Evolutionary conservation across 2,888 invertebrate genomes (phyloP), one percentile per base, ranked within the genome.

Genomic region (Amorpha juglandis): DNA sequence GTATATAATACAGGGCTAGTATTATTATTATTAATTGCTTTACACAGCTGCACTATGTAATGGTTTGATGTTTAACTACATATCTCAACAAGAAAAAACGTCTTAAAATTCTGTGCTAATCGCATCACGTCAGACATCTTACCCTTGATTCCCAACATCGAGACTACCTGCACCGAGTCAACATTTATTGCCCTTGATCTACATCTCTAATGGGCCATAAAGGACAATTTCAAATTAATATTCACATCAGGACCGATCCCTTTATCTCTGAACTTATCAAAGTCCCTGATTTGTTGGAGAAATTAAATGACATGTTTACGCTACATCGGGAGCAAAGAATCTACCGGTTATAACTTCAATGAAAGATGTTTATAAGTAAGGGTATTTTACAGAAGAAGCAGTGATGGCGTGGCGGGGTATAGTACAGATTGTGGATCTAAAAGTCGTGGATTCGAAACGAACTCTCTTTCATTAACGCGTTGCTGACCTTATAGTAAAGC

Each of bases 121-220:
- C 27, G 27, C 27, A 16, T 38, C 55, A 12, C n/a, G 8, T 21
- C 45, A 27, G 6, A 47, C 21, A 62, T 47, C 21, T 47, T 14
- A 12, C 1, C 42, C 45, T 42, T 53, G 27, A 27, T 53, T 53
- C 45, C 52, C 33, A 53, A 84, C 80, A 82, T 84, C 81, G 78
- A 81, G 76, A 76, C 75, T 73, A 53, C 53, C 58, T 58, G 58
- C 42, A 42, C 16, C 38, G 35, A 38, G 55, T 58, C 38, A 47
- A 55, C 52, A 47, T 55, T 64, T 33, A 64, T 33, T 45, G 33
- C 14, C 21, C 47, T 55, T 64, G 53, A 64, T 64, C 64, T 64
- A 64, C 42, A 64, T 64, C 64, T 64, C 33, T 64, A 64, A 47
- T 64, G 53, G 53, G 35, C 53, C 64, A 64, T 53, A 58, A 58